These are phyloP conservation scores for Parambassis ranga DNA, from an alignment of 2,797 vertebrate genomes.

Conservation along the genomic window DNA sequence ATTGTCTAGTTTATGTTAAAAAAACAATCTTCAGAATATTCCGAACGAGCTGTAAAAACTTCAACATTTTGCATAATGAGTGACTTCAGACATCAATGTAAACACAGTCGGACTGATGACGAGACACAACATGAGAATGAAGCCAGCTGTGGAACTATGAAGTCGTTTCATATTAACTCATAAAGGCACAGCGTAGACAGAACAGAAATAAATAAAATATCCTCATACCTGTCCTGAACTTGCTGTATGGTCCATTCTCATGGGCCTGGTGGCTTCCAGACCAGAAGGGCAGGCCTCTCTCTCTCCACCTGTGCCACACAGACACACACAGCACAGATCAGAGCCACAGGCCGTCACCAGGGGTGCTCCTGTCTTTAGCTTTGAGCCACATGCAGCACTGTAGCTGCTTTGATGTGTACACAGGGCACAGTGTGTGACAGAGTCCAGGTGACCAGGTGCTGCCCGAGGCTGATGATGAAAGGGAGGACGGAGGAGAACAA, in stretches of 20 bases:
- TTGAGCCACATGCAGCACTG: not conserved
- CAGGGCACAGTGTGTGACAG: not conserved
- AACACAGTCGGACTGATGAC: no score
- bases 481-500: not conserved
- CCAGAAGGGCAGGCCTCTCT: conserved; percentile 80
- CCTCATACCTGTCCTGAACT: conserved; percentile 83
- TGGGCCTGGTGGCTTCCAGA: conserved; percentile 66
- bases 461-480: conserved; percentile 3
- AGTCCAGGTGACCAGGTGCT: not conserved
- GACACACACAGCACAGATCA: conserved; percentile 14
- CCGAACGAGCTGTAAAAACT: no score
- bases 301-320: conserved; percentile 83
- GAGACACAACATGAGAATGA: not conserved
- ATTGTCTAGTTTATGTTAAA: no score
- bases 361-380: conserved; percentile 13
- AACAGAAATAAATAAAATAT: not conserved
- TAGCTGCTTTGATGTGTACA: conserved; percentile 26
- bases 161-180: not conserved
- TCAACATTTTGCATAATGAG: not conserved
- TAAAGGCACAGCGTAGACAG: not conserved
- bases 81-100: no score
- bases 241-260: conserved; percentile 84
- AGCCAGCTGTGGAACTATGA: no score
- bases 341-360: conserved; percentile 15
- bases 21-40: no score